phyloP scores from a whole-genome alignment of 2,888 invertebrate species.

The Odontomyia ornata region DNA sequence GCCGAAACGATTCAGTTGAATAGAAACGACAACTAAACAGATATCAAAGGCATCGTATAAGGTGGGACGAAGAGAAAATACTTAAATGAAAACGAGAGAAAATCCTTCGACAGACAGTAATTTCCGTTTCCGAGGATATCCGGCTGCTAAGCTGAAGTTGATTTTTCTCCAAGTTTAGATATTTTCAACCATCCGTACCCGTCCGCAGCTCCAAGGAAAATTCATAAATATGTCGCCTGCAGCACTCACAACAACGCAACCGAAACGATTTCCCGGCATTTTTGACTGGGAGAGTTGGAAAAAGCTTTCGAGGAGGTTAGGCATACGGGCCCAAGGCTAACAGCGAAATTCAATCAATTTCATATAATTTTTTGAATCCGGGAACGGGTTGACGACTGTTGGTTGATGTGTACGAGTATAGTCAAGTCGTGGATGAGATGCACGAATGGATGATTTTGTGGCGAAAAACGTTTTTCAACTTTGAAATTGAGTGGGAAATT shows the following conservation, averaged over 20 bases:
- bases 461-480: not conserved
- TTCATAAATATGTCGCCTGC: conserved; percentile 41
- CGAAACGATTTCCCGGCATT: conserved; percentile 14
- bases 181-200: conserved; percentile 1
- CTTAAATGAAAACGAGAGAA: conserved; percentile 10
- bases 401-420: not conserved
- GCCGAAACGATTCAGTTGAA: too few relatives aligned
- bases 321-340: not conserved
- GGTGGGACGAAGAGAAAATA: not conserved
- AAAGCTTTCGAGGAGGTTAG: not conserved
- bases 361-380: conserved; percentile 31
- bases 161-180: conserved; percentile 23
- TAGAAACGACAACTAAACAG: too few relatives aligned
- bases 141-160: conserved; percentile 43
- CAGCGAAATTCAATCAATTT: conserved; percentile 34
- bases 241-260: conserved; percentile 13
- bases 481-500: conserved; percentile 22
- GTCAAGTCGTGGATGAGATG: not conserved
- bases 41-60: not conserved
- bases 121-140: conserved; percentile 44
- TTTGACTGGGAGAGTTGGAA: not conserved
- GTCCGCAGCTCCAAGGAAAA: conserved; percentile 4
- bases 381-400: not conserved
- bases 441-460: not conserved
- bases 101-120: conserved; percentile 40